These are phyloP conservation scores for Sebastes taczanowskii DNA, from an alignment of 2,797 vertebrate species.

Conservation along the genomic window DNA sequence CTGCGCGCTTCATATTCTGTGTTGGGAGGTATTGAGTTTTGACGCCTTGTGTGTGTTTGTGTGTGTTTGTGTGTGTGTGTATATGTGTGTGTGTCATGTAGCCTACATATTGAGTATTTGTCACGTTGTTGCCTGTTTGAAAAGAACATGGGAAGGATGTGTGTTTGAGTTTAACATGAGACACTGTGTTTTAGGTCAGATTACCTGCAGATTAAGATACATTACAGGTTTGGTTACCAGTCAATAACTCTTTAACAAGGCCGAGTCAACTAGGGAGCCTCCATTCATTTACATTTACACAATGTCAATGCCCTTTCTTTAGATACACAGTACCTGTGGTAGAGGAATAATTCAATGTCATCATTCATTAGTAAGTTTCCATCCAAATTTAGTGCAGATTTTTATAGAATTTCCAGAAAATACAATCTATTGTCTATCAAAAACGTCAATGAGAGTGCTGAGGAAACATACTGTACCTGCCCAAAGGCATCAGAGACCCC, in stretches of 20 bases:
- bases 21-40: constrained; percentile 18
- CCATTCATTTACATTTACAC: constrained; percentile 19
- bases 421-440: neutral
- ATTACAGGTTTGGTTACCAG: constrained; percentile 11
- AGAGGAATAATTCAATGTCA: neutral
- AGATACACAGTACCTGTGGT: neutral
- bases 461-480: neutral
- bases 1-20: constrained; percentile 28
- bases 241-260: constrained; percentile 15
- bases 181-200: constrained; percentile 14
- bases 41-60: neutral
- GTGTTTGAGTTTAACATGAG: constrained; percentile 1
- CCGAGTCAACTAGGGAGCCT: neutral
- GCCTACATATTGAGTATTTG: constrained; percentile 19
- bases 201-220: constrained; percentile 31
- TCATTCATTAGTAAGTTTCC: neutral
- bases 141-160: neutral
- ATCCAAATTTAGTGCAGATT: fast-evolving
- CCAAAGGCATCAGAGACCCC: neutral
- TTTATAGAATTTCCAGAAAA: neutral
- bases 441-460: neutral
- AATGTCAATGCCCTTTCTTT: neutral
- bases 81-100: neutral
- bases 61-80: neutral
- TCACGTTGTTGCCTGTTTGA: constrained; percentile 14